Evolutionary conservation across 2,888 invertebrate species (phyloP).

Genomic region (Ernsta delagoae): DNA sequence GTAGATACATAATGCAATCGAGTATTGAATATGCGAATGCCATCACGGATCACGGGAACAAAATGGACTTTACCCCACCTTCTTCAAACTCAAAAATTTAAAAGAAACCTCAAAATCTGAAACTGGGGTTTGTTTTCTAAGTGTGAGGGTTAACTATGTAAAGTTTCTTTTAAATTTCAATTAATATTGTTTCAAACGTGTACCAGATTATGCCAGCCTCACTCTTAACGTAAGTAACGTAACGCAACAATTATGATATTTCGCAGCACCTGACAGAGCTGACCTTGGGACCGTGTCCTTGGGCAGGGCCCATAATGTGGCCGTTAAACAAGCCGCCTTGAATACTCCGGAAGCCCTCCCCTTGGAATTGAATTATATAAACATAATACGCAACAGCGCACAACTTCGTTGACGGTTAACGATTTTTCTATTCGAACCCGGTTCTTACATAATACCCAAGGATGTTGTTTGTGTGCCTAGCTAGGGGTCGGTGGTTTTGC

Average conservation of each 20-base stretch:
- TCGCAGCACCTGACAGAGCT: slow-evolving; percentile 45
- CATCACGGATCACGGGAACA: too few species aligned
- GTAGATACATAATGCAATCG: too few species aligned
- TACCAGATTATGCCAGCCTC: too few species aligned
- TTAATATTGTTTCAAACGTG: too few species aligned
- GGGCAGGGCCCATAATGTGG: slow-evolving; percentile 37
- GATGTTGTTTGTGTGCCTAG: slow-evolving; percentile 32
- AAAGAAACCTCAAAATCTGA: too few species aligned
- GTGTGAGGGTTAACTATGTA: too few species aligned
- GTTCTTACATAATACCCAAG: slow-evolving; percentile 37
- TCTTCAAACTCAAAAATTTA: too few species aligned
- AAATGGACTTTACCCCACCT: too few species aligned
- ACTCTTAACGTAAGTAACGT: too few species aligned
- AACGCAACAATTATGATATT: not conserved
- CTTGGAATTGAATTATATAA: slow-evolving; percentile 31
- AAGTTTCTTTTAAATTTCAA: too few species aligned
- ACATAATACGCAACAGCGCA: slow-evolving; percentile 24
- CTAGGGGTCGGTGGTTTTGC: slow-evolving; percentile 18
- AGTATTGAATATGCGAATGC: too few species aligned
- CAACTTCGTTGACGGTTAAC: slow-evolving; percentile 42
- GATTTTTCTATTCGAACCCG: slow-evolving; percentile 45
- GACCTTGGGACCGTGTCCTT: slow-evolving; percentile 53
- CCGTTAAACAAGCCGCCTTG: slow-evolving; percentile 55
- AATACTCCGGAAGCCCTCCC: slow-evolving; percentile 52
- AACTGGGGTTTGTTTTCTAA: too few species aligned